Conservation (phyloP, 2,113 vertebrate species). For the Actinemys pallida region DNA sequence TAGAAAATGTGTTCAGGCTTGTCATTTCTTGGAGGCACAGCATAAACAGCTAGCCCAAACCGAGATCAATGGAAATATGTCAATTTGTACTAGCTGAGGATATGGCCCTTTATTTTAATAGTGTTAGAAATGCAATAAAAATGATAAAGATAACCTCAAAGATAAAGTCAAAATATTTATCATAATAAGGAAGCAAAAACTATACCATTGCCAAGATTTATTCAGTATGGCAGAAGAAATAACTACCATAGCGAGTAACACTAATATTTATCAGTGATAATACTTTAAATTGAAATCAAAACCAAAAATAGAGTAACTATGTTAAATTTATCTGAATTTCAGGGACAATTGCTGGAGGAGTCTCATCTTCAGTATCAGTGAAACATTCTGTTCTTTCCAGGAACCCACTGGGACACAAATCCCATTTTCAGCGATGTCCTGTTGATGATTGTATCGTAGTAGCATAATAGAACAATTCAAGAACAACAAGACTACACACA, state of each 20-base stretch:
- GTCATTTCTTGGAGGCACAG: background rate
- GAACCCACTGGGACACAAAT: constrained; percentile 21
- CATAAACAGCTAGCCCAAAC: background rate
- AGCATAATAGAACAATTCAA: background rate
- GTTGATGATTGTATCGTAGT: background rate
- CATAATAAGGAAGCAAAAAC: background rate
- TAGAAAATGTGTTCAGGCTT: background rate
- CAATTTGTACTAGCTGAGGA: background rate
- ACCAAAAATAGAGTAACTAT: background rate
- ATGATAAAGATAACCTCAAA: background rate
- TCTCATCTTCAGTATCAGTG: constrained; percentile 10
- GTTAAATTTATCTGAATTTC: constrained; percentile 9
- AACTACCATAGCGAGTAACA: background rate
- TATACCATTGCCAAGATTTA: constrained; percentile 6
- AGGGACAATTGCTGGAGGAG: background rate
- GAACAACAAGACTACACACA: background rate
- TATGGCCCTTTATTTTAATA: background rate
- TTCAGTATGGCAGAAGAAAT: constrained; percentile 45
- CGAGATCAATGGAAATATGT: background rate
- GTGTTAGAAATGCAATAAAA: background rate
- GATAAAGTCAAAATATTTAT: background rate
- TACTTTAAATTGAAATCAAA: constrained; percentile 43
- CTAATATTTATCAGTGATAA: constrained; percentile 9
- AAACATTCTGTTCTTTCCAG: constrained; percentile 39
- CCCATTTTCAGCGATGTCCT: constrained; percentile 24